These are phyloP conservation scores for Lissocephala sabroskyi DNA, from an alignment of 2,888 invertebrate genomes.

Conservation along the genomic window DNA sequence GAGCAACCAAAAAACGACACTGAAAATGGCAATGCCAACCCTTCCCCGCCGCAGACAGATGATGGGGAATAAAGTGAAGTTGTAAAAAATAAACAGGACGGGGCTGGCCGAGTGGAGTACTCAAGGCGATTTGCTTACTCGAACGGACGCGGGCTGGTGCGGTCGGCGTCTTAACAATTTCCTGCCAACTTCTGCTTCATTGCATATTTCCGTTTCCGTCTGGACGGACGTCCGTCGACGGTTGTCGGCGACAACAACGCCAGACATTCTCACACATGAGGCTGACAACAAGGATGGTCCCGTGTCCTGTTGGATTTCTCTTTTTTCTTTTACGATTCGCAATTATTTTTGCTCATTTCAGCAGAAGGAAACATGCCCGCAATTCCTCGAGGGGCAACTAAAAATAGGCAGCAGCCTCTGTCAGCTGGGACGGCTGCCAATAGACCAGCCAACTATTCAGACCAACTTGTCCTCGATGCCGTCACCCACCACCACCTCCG, in stretches of 20 bases:
- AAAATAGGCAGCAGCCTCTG: slow-evolving; percentile 15
- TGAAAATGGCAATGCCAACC: slow-evolving; percentile 31
- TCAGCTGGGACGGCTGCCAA: slow-evolving; percentile 18
- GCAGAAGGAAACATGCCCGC: slow-evolving; percentile 55
- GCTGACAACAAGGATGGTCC: background rate
- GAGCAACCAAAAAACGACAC: slow-evolving; percentile 47
- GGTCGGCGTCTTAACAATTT: slow-evolving; percentile 56
- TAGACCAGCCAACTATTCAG: slow-evolving; percentile 25
- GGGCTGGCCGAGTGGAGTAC: background rate
- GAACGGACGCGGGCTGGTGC: slow-evolving; percentile 8
- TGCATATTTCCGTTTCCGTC: slow-evolving; percentile 59
- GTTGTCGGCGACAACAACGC: slow-evolving; percentile 4
- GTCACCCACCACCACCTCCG: background rate
- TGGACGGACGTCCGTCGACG: no score
- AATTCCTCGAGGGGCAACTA: slow-evolving; percentile 55
- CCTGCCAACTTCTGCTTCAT: slow-evolving; percentile 63
- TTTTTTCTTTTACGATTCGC: slow-evolving; percentile 56
- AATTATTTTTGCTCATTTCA: slow-evolving; percentile 65
- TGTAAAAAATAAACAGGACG: slow-evolving; percentile 6
- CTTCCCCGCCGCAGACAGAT: slow-evolving; percentile 34
- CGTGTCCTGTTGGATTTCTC: background rate
- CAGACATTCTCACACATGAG: slow-evolving; percentile 1
- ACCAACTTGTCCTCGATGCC: background rate
- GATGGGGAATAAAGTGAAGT: slow-evolving; percentile 47
- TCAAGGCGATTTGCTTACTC: background rate